Evolutionary conservation across 1,140 invertebrate species (phyloP).

Genomic region (Papilio polytes): DNA sequence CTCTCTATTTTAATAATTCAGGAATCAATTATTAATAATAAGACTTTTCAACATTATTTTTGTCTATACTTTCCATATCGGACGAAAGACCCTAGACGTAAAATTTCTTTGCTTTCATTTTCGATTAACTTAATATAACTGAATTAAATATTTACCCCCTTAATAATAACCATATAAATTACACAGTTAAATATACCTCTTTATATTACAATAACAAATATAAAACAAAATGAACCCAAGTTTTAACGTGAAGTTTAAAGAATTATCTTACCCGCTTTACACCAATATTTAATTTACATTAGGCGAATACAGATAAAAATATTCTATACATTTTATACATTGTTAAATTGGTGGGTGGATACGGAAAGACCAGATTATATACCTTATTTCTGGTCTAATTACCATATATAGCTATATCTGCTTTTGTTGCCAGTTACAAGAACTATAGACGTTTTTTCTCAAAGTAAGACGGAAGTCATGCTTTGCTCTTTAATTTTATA

Average conservation of each 20-base stretch:
- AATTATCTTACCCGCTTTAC: constrained; percentile 16
- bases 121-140: neutral
- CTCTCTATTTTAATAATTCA: neutral
- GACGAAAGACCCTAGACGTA: neutral
- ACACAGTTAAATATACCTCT: constrained; percentile 37
- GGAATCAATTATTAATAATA: neutral
- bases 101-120: neutral
- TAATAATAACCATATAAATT: constrained; percentile 16
- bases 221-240: constrained; percentile 36
- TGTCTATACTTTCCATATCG: neutral
- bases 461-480: neutral
- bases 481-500: neutral
- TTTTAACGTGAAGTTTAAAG: constrained; percentile 10
- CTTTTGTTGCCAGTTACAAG: neutral
- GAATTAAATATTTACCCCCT: constrained; percentile 28
- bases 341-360: too few relatives aligned
- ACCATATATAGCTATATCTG: constrained; percentile 3
- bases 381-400: neutral
- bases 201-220: constrained; percentile 37
- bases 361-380: too few relatives aligned
- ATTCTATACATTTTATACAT: neutral
- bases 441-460: neutral
- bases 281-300: neutral
- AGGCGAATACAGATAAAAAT: constrained; percentile 15
- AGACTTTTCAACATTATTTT: too few relatives aligned